Evolutionary conservation across 2,888 invertebrate genomes (phyloP).

Genomic region (Caenorhabditis wallacei): DNA sequence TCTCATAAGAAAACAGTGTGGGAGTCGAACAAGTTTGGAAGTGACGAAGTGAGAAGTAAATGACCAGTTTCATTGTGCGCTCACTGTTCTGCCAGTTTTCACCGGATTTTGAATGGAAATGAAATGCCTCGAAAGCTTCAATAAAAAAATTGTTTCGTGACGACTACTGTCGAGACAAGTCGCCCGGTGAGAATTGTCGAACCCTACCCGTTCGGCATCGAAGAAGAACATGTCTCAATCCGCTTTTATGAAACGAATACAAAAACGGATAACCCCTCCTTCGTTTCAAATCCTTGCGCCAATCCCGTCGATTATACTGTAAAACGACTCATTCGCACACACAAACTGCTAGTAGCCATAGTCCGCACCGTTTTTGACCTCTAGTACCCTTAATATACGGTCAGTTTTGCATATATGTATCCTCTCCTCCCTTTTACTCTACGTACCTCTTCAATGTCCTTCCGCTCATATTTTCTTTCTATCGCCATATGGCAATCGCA

Average conservation of each 20-base stretch:
- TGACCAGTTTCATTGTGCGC: slow-evolving; percentile 41
- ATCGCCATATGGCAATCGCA: slow-evolving; percentile 53
- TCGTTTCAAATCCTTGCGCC: slow-evolving; percentile 33
- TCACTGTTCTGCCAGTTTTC: slow-evolving; percentile 37
- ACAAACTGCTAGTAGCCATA: slow-evolving; percentile 19
- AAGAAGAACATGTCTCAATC: slow-evolving; percentile 46
- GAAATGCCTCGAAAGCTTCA: slow-evolving; percentile 49
- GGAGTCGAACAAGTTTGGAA: slow-evolving; percentile 42
- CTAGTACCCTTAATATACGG: slow-evolving; percentile 59
- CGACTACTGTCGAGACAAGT: slow-evolving; percentile 35
- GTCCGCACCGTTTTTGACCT: slow-evolving; percentile 46
- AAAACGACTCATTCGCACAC: slow-evolving; percentile 59
- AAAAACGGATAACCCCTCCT: slow-evolving; percentile 32
- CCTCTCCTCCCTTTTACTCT: slow-evolving; percentile 2
- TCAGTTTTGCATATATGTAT: slow-evolving; percentile 56
- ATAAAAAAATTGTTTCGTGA: slow-evolving; percentile 55
- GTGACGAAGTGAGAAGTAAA: slow-evolving; percentile 52
- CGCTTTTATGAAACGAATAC: slow-evolving; percentile 51
- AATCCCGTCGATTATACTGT: slow-evolving; percentile 56
- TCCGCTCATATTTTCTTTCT: slow-evolving; percentile 12
- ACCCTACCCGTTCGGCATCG: slow-evolving; percentile 43
- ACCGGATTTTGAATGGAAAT: slow-evolving; percentile 40
- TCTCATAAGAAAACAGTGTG: slow-evolving; percentile 17
- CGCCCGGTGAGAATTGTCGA: slow-evolving; percentile 45
- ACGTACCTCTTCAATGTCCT: slow-evolving; percentile 20